Evolutionary conservation across 2,113 vertebrate genomes (phyloP).

Genomic region (Sebastes schlegelii): DNA sequence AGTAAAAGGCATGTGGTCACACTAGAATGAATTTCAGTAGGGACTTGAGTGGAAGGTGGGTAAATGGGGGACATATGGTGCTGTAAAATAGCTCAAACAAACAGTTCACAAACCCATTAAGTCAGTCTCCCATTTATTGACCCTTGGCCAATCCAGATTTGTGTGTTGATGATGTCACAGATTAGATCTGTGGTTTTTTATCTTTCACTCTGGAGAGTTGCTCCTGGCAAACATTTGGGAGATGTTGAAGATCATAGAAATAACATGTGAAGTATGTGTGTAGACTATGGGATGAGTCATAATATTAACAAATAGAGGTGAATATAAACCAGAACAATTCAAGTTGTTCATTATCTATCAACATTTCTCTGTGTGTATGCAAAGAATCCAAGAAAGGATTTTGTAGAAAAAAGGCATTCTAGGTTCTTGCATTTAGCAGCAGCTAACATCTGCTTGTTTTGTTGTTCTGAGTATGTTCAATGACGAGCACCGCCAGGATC

Average conservation of each 20-base stretch:
- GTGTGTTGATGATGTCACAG: neutral
- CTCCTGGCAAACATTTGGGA: neutral
- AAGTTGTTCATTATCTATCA: neutral
- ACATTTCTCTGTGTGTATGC: neutral
- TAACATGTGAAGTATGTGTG: neutral
- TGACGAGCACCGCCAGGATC: neutral
- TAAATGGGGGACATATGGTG: neutral
- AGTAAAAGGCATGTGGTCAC: conserved; percentile 18
- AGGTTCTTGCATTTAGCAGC: neutral
- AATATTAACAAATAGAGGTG: neutral
- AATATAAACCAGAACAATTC: neutral
- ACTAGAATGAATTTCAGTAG: conserved; percentile 3
- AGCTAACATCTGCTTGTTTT: neutral
- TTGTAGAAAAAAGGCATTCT: neutral
- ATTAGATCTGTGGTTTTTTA: neutral
- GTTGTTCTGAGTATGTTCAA: neutral
- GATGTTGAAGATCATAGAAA: neutral
- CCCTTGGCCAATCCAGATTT: neutral
- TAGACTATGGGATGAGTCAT: neutral
- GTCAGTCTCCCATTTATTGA: conserved; percentile 13
- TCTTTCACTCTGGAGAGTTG: neutral
- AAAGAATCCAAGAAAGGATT: neutral
- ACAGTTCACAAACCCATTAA: conserved; percentile 33
- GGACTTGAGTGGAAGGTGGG: conserved; percentile 1
- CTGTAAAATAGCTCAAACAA: conserved; percentile 39